These are phyloP conservation scores for Turritopsis dohrnii DNA, from an alignment of 30 jellyfish, hydroid and myxozoan genomes.

Conservation along the genomic window DNA sequence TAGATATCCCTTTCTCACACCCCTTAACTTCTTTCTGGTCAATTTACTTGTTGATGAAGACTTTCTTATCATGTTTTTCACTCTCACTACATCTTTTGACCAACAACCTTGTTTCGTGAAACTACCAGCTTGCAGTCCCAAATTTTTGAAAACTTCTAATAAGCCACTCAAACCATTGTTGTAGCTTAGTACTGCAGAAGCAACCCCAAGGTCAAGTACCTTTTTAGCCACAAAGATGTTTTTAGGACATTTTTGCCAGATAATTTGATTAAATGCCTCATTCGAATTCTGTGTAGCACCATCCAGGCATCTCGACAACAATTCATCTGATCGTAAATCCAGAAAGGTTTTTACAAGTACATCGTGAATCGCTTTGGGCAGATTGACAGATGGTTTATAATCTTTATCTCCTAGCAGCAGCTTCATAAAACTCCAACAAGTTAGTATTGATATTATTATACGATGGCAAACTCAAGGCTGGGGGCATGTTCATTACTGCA, in stretches of 20 bases:
- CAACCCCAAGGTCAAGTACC: slow-evolving; percentile 31
- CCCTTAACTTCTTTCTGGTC: slow-evolving; percentile 38
- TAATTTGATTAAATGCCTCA: slow-evolving; percentile 48
- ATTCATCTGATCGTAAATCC: slow-evolving; percentile 30
- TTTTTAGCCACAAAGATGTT: slow-evolving; percentile 18
- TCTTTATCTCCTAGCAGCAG: slow-evolving; percentile 28
- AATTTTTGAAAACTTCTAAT: slow-evolving; percentile 8
- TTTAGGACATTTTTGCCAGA: slow-evolving; percentile 44
- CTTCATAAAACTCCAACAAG: too few relatives aligned
- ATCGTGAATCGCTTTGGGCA: slow-evolving; percentile 36
- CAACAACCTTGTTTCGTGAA: slow-evolving; percentile 14
- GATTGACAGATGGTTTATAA: slow-evolving; percentile 38
- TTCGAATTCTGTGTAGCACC: slow-evolving; percentile 50
- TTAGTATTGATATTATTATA: too few relatives aligned
- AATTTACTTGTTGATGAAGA: slow-evolving; percentile 14
- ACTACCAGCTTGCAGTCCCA: slow-evolving; percentile 6
- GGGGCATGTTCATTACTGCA: too few relatives aligned
- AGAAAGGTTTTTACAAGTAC: slow-evolving; percentile 28
- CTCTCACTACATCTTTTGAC: slow-evolving; percentile 26
- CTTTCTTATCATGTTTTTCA: slow-evolving; percentile 1
- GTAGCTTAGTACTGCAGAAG: slow-evolving; percentile 34
- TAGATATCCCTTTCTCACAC: slow-evolving; percentile 34
- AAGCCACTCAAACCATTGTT: slow-evolving; percentile 47
- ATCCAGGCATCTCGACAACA: slow-evolving; percentile 41
- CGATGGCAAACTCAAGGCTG: too few relatives aligned